phyloP scores from a whole-genome alignment of 2,888 invertebrate genomes.

The Helleia helle region DNA sequence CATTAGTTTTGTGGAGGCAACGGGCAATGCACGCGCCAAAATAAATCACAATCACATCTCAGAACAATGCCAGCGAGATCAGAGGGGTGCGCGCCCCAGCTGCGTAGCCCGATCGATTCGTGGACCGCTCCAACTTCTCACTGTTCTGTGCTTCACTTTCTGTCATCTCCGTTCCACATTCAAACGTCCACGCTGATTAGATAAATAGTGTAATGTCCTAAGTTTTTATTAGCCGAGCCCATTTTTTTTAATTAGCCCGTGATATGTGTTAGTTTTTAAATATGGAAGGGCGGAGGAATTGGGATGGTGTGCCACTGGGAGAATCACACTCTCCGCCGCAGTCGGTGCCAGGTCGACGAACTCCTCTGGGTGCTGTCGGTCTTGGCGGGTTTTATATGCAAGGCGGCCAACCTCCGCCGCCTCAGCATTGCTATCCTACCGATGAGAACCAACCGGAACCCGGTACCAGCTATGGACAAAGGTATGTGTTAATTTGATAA shows the following conservation, averaged over 20 bases:
- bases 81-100: conserved; percentile 72
- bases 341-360: conserved; percentile 80
- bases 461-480: conserved; percentile 67
- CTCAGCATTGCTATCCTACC: conserved; percentile 74
- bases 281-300: conserved; percentile 66
- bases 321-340: conserved; percentile 72
- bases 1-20: conserved; percentile 7
- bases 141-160: conserved; percentile 47
- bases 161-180: conserved; percentile 45
- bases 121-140: conserved; percentile 49
- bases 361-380: conserved; percentile 88
- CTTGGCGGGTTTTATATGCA: conserved; percentile 92
- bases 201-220: background rate
- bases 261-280: conserved; percentile 44
- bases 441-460: conserved; percentile 88
- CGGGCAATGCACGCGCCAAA: conserved; percentile 31
- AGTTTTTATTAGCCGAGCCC: background rate
- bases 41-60: conserved; percentile 60
- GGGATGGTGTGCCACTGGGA: conserved; percentile 64
- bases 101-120: conserved; percentile 67
- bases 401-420: conserved; percentile 69
- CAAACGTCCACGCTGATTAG: conserved; percentile 28
- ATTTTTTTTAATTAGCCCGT: conserved; percentile 18
- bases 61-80: conserved; percentile 60
- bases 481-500: conserved; percentile 46